A percentile compares a stretch with the other conserved stretches of the same genome.
Conservation (phyloP, 2,888 invertebrate species). For the Metellina segmentata region DNA sequence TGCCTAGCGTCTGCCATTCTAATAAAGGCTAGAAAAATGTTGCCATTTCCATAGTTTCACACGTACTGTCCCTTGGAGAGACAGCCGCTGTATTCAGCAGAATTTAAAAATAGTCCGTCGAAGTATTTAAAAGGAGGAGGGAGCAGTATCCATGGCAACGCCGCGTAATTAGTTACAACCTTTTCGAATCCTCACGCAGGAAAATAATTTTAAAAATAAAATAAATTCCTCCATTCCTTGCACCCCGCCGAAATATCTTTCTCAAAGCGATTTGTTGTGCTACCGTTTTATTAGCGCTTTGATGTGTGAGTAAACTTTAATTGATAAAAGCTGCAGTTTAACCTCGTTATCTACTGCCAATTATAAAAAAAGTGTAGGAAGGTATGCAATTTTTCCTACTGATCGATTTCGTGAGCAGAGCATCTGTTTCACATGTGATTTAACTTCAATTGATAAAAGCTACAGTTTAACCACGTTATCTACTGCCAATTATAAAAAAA, state of each 20-base stretch:
- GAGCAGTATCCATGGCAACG: slow-evolving; percentile 50
- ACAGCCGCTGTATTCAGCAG: slow-evolving; percentile 6
- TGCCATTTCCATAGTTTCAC: slow-evolving; percentile 18
- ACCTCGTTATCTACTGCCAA: slow-evolving; percentile 5
- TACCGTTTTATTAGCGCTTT: neutral
- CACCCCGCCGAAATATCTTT: slow-evolving; percentile 26
- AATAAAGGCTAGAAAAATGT: neutral
- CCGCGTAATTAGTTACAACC: slow-evolving; percentile 47
- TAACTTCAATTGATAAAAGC: slow-evolving; percentile 4
- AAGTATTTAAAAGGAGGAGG: slow-evolving; percentile 27
- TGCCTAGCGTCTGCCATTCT: neutral
- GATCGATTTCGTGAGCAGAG: slow-evolving; percentile 9
- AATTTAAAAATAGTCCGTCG: slow-evolving; percentile 27
- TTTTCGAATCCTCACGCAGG: slow-evolving; percentile 23
- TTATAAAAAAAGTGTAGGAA: too few relatives aligned
- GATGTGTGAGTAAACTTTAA: slow-evolving; percentile 6
- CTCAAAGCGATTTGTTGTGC: slow-evolving; percentile 36
- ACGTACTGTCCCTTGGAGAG: neutral
- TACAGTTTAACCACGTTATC: slow-evolving; percentile 22
- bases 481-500: neutral
- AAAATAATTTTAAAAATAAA: slow-evolving; percentile 18
- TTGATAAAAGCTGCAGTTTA: slow-evolving; percentile 11
- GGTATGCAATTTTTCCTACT: slow-evolving; percentile 5
- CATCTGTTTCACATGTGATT: neutral
- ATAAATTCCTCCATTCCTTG: slow-evolving; percentile 28